A percentile compares a stretch with the other conserved stretches of the same genome.
Conservation (phyloP, 2,888 invertebrate species). For the Yponomeuta sedellus region DNA sequence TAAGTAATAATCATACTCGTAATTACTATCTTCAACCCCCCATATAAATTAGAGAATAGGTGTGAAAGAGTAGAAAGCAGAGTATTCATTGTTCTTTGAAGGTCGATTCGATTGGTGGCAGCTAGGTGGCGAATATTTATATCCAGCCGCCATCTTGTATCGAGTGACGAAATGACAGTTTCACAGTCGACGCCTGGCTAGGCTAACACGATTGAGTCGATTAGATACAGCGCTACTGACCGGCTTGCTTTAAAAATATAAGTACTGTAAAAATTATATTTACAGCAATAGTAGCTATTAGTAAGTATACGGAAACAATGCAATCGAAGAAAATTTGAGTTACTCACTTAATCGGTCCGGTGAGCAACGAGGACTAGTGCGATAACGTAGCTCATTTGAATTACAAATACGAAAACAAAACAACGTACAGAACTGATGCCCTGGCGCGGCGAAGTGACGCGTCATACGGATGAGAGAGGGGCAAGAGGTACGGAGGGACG, state of each 20-base stretch:
- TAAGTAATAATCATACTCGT: background rate
- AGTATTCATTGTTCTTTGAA: slow-evolving; percentile 13
- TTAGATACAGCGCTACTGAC: slow-evolving; percentile 18
- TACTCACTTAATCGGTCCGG: slow-evolving; percentile 32
- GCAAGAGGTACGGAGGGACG: slow-evolving; percentile 39
- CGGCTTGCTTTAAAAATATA: slow-evolving; percentile 12
- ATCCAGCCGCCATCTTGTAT: slow-evolving; percentile 62
- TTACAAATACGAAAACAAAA: slow-evolving; percentile 52
- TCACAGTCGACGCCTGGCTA: slow-evolving; percentile 17
- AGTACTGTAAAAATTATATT: background rate
- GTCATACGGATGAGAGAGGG: slow-evolving; percentile 57
- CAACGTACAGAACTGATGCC: slow-evolving; percentile 59
- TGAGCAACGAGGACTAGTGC: slow-evolving; percentile 41
- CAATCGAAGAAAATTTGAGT: slow-evolving; percentile 15
- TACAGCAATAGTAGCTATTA: background rate
- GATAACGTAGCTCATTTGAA: slow-evolving; percentile 54
- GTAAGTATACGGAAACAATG: background rate
- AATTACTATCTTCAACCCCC: no score
- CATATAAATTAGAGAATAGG: background rate
- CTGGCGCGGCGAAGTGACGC: slow-evolving; percentile 62
- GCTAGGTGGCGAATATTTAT: slow-evolving; percentile 10
- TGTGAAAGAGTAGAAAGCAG: slow-evolving; percentile 1
- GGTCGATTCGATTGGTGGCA: slow-evolving; percentile 7
- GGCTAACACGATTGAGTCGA: slow-evolving; percentile 20
- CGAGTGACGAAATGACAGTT: slow-evolving; percentile 50